Base-by-base conservation (phyloP, 2,113 vertebrate genomes). In the Spermophilus dauricus region DNA sequence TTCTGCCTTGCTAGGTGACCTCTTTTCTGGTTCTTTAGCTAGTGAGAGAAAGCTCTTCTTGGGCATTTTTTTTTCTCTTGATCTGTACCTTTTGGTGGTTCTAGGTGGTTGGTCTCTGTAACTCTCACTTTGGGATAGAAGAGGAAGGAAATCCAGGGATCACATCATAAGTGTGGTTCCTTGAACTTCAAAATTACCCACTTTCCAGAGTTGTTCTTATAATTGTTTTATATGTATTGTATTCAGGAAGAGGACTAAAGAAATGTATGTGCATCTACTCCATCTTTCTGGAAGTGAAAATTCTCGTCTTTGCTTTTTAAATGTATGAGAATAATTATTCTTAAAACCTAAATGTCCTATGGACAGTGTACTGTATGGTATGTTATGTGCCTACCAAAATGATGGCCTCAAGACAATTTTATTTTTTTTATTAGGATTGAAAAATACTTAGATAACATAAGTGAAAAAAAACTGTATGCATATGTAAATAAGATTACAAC, bases 251-350 rank as follows among this genome's bases (percentile, higher is more conserved):
- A 75, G 30, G n/a, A 94, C 89, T 48, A 76, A 63, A 78, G 72
- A 80, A 77, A 77, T 34, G 26, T 0, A n/a, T 34, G 32, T 0
- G 32, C 9, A 14, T 69, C 12, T 22, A 70, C 4, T 89, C 90
- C 11, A 32, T 82, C 8, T 91, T 95, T 97, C 34, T 85, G 51
- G 30, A 82, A 69, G 42, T 13, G 16, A 34, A 32, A 30, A 4
- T 88, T 72, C 88, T 86, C 20, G 82, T 58, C 34, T 61, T 86
- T 87, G 30, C 70, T 75, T 92, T 86, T 80, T 58, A 89, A 82
- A 56, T 89, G 10, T 58, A 30, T 77, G 34, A 83, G 37, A 89
- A 67, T 72, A 96, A 86, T 93, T 85, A 28, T 77, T 91, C 63
- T 86, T 89, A 51, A 42, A 58, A 34, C 1, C 30, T 72, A 28